Conservation (phyloP, 92 coral and sea anemone species). For the Palythoa caribaeorum region DNA sequence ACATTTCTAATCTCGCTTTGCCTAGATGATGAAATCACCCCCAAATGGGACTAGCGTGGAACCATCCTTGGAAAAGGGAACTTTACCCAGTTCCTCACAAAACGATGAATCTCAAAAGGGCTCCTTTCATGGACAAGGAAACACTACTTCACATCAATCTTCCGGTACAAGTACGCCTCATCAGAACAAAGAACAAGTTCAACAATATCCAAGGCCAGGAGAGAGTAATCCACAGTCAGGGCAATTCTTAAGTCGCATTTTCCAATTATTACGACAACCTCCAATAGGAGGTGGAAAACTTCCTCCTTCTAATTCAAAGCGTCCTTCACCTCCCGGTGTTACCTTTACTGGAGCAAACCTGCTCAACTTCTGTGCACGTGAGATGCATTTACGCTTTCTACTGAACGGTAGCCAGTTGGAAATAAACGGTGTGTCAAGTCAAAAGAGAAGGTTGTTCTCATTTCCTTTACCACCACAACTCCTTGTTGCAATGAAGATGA, state of each 20-base stretch:
- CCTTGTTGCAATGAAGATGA: not conserved
- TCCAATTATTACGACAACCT: not conserved
- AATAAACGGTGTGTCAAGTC: slow-evolving; percentile 1
- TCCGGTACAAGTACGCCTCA: not conserved
- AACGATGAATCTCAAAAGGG: not conserved
- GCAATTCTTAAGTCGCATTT: not conserved
- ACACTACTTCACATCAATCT: not conserved
- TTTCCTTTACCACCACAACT: not conserved
- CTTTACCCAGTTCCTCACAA: not conserved
- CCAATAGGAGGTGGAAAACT: not conserved
- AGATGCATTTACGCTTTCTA: slow-evolving; percentile 13
- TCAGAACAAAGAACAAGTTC: not conserved
- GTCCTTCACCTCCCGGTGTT: not conserved
- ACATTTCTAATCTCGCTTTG: not conserved
- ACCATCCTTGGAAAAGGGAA: not conserved
- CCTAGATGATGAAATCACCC: not conserved
- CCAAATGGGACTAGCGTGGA: not conserved
- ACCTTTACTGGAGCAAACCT: not conserved
- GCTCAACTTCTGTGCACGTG: slow-evolving; percentile 1
- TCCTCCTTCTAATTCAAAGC: not conserved
- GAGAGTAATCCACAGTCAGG: not conserved
- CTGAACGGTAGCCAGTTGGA: slow-evolving; percentile 23
- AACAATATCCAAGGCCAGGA: not conserved
- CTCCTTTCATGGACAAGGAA: not conserved
- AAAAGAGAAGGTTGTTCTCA: not conserved